Evolutionary conservation across 2,113 vertebrate species (phyloP).

Genomic region (Hydropotes inermis): DNA sequence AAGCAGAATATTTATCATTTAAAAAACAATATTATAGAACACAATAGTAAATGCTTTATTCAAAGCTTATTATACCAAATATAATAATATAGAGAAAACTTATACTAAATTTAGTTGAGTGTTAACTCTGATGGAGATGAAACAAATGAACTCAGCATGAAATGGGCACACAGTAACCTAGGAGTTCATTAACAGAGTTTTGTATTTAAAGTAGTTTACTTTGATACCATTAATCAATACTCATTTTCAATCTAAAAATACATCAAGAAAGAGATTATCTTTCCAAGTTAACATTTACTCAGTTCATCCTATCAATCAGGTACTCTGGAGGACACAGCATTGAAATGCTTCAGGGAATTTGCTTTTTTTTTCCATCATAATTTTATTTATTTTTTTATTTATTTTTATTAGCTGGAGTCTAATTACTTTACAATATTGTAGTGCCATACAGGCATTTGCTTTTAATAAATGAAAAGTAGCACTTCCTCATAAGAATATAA

Average conservation of each 20-base stretch:
- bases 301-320: not conserved
- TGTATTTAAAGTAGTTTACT: constrained; percentile 14
- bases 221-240: not conserved
- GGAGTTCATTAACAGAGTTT: not conserved
- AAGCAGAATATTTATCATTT: not conserved
- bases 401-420: too few relatives aligned
- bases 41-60: constrained; percentile 4
- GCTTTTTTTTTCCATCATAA: not conserved
- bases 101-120: not conserved
- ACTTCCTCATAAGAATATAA: not conserved
- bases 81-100: constrained; percentile 21
- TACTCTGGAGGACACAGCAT: not conserved
- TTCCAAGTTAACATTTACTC: not conserved
- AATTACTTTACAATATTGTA: too few relatives aligned
- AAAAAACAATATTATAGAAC: constrained; percentile 37
- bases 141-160: not conserved
- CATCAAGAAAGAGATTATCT: not conserved
- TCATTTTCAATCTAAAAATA: constrained; percentile 26
- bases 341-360: not conserved
- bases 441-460: not conserved
- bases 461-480: not conserved
- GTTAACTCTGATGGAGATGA: not conserved
- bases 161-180: not conserved
- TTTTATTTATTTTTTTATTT: too few relatives aligned
- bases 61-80: not conserved